Percentiles rank a stretch among this genome's conserved stretches.
Conservation (phyloP, 1,140 invertebrate species). For the Pseudomyrmex sp. region DNA sequence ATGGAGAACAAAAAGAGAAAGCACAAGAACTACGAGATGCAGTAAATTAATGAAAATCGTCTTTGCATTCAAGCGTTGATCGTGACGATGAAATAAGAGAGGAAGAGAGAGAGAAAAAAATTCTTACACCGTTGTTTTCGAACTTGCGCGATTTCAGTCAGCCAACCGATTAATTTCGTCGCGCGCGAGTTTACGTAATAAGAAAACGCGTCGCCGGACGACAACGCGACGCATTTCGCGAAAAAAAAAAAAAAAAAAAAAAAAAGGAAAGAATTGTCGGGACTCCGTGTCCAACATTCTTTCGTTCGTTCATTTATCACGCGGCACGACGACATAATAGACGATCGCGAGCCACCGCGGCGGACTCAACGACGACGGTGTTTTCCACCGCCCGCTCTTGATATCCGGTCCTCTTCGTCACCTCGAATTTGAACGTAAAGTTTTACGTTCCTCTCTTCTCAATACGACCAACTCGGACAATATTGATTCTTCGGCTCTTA, state of each 20-base stretch:
- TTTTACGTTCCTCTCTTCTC: slow-evolving; percentile 16
- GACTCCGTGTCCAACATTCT: slow-evolving; percentile 48
- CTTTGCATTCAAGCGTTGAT: too few species aligned
- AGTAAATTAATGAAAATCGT: too few species aligned
- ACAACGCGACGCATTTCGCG: slow-evolving; percentile 2
- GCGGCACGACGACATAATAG: slow-evolving; percentile 61
- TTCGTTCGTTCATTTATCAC: slow-evolving; percentile 67
- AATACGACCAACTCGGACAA: slow-evolving; percentile 32
- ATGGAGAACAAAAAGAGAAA: not conserved
- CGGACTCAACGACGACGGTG: slow-evolving; percentile 35
- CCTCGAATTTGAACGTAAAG: slow-evolving; percentile 55
- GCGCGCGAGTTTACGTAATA: slow-evolving; percentile 32
- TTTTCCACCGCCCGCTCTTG: slow-evolving; percentile 52
- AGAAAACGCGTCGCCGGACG: slow-evolving; percentile 33
- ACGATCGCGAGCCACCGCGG: slow-evolving; percentile 19
- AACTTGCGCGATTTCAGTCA: not conserved
- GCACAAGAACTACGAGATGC: too few species aligned
- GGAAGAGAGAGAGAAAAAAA: not conserved
- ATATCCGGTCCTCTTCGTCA: slow-evolving; percentile 26
- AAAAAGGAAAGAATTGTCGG: slow-evolving; percentile 60
- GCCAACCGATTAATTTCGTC: slow-evolving; percentile 10
- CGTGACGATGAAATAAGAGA: too few species aligned
- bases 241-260: slow-evolving; percentile 25
- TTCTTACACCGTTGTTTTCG: not conserved
- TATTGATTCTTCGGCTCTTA: slow-evolving; percentile 39